These are phyloP conservation scores for Pilophorus perplexus DNA, from an alignment of 2,888 invertebrate genomes.

Conservation along the genomic window DNA sequence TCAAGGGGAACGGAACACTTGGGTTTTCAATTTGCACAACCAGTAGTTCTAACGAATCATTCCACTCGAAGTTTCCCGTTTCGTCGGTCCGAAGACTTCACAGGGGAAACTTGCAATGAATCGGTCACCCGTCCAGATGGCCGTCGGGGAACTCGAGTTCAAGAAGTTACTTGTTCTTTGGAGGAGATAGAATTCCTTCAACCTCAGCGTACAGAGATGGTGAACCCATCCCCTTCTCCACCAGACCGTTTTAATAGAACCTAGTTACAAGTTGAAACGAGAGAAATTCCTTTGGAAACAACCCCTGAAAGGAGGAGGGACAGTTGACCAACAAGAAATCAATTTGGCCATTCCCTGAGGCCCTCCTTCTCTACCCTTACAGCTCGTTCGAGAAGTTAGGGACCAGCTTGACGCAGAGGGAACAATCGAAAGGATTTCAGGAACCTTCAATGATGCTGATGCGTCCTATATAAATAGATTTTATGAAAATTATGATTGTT, in stretches of 20 bases:
- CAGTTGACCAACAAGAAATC: slow-evolving; percentile 37
- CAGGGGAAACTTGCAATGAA: slow-evolving; percentile 18
- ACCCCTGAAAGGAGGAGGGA: background rate
- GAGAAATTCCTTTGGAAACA: slow-evolving; percentile 29
- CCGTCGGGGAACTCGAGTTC: slow-evolving; percentile 23
- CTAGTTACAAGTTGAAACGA: slow-evolving; percentile 36
- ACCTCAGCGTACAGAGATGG: background rate
- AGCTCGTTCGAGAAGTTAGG: background rate
- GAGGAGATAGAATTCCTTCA: slow-evolving; percentile 12
- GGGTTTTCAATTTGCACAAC: too few species aligned
- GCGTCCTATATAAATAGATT: too few species aligned
- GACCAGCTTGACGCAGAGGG: background rate
- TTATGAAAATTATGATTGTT: too few species aligned
- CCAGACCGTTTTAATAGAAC: slow-evolving; percentile 35
- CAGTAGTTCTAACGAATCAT: too few species aligned
- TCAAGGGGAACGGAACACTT: too few species aligned
- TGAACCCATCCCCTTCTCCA: background rate
- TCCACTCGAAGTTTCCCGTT: too few species aligned
- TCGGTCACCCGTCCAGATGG: slow-evolving; percentile 25
- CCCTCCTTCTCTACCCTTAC: background rate
- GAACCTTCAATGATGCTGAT: too few species aligned
- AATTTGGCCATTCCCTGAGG: slow-evolving; percentile 27
- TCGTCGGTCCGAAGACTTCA: too few species aligned
- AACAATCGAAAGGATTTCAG: too few species aligned
- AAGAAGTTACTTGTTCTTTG: slow-evolving; percentile 21